These are phyloP conservation scores for Myodes glareolus DNA, from an alignment of 2,113 vertebrate genomes.

Conservation along the genomic window DNA sequence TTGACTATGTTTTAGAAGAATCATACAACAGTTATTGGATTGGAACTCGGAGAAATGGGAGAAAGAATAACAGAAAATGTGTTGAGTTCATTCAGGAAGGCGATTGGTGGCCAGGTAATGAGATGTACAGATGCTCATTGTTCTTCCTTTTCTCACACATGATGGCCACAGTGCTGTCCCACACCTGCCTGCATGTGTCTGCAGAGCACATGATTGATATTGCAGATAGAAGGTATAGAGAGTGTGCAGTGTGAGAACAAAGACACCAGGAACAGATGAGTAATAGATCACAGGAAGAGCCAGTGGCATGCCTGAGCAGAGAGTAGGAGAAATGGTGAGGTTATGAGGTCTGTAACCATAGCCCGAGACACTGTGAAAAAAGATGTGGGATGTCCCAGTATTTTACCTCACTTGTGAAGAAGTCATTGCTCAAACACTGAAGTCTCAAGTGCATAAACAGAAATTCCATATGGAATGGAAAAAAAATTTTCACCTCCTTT, in stretches of 20 bases:
- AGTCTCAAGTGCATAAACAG: not conserved
- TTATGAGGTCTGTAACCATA: not conserved
- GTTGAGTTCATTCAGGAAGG: not conserved
- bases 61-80: not conserved
- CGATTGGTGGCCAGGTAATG: conserved; percentile 16
- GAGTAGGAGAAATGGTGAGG: not conserved
- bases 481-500: not conserved
- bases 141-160: not conserved
- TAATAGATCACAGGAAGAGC: conserved; percentile 20
- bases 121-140: conserved; percentile 7
- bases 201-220: not conserved
- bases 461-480: conserved; percentile 10
- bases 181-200: not conserved
- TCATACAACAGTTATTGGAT: not conserved
- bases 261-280: not conserved
- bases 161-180: not conserved
- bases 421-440: conserved; percentile 25
- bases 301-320: conserved; percentile 60
- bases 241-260: conserved; percentile 67
- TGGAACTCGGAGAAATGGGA: not conserved
- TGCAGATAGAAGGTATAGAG: not conserved
- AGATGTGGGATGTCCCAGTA: not conserved
- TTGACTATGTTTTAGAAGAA: not conserved
- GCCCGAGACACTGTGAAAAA: not conserved
- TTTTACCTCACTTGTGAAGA: not conserved